Evolutionary conservation across 2,113 vertebrate species (phyloP).

Genomic region (Aythya baeri): DNA sequence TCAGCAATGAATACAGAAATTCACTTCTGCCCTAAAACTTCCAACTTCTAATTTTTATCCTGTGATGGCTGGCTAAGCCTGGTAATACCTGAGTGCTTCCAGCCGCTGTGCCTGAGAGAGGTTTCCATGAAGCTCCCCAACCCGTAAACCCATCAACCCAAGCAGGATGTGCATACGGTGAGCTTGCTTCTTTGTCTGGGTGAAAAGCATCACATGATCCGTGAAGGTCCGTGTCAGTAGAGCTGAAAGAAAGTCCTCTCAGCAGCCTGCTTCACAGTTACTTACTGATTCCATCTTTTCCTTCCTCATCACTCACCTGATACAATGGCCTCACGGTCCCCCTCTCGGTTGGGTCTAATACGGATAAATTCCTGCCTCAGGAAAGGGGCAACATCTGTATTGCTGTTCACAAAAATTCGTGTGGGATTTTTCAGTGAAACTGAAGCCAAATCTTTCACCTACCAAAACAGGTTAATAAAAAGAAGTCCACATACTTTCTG

Average conservation of each 20-base stretch:
- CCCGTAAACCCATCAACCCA: constrained; percentile 92
- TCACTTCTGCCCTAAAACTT: background rate
- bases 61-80: background rate
- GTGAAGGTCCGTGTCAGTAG: constrained; percentile 93
- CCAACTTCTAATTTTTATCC: background rate
- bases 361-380: constrained; percentile 95
- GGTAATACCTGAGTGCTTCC: constrained; percentile 87
- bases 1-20: background rate
- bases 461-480: background rate
- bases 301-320: constrained; percentile 77
- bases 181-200: constrained; percentile 98
- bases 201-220: constrained; percentile 97
- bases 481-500: background rate
- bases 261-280: background rate
- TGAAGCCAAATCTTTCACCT: constrained; percentile 96
- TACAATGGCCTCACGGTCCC: constrained; percentile 93
- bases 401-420: constrained; percentile 97
- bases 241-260: constrained; percentile 74
- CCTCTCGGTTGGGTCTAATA: constrained; percentile 89
- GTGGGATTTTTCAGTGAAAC: constrained; percentile 92
- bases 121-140: constrained; percentile 95
- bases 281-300: background rate
- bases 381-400: constrained; percentile 96
- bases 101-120: constrained; percentile 94
- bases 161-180: constrained; percentile 96